Evolutionary conservation across 1,140 invertebrate species (phyloP), one percentile per base, ranked within the genome.

Genomic region (Drosophila sulfurigaster): DNA sequence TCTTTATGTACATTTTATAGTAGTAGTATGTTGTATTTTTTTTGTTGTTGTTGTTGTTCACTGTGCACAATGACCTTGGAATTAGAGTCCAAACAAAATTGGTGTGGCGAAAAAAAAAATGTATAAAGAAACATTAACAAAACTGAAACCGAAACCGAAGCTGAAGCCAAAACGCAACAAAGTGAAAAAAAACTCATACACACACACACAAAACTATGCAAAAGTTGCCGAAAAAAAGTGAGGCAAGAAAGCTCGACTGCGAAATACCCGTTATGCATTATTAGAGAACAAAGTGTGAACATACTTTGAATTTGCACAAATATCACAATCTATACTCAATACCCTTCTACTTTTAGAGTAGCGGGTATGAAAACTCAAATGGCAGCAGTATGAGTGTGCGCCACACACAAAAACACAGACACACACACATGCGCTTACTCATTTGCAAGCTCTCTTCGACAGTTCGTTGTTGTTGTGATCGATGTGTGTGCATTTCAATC

Each of bases 21-120:
- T 43, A 28, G 15, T 70, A 62, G 41, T 69, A 11, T 60, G 25
- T 52, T 51, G 46, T 45, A 20, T 68, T 58, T 63, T 68, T 58
- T 63, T 66, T 85, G 81, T 86, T 16, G 16, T 16, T 1, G 20
- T 20, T 20, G 3, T 25, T 25, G 20, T 25, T 25, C 20, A 4
- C 70, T 81, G 82, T 85, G 82, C 78, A 57, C 56, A 59, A 49
- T 45, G 70, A 87, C 82, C 82, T 86, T 86, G 82, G 48, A 81
- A 73, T 75, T 72, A 70, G 72, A 86, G 78, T 85, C 70, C 64
- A 81, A 81, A 20, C 81, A 57, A 77, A 76, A 66, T 82, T 71
- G 59, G 67, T 67, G 71, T 49, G 59, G 49, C 16, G 57, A 56
- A 73, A 60, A 65, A 52, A 8, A 54, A 63, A 52, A 28, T 35